Percentiles rank a stretch among this genome's conserved stretches.
Evolutionary conservation across 2,113 vertebrate genomes (phyloP).

Genomic region (Rhinogobius similis): DNA sequence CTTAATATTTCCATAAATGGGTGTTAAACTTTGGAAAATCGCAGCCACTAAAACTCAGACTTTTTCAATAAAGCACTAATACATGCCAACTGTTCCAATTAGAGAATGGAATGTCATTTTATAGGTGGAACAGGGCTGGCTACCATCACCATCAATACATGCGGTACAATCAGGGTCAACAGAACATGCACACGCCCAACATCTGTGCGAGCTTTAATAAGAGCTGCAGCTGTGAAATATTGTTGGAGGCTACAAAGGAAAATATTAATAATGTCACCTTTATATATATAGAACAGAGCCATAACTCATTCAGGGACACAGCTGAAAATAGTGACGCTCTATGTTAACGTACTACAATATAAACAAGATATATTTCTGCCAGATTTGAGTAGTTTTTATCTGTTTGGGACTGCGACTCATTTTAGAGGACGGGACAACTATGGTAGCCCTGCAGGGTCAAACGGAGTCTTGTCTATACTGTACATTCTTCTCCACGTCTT

Average conservation of each 20-base stretch:
- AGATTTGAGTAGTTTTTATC: neutral
- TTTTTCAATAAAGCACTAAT: slow-evolving; percentile 30
- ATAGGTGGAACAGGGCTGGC: slow-evolving; percentile 52
- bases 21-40: slow-evolving; percentile 54
- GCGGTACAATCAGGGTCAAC: slow-evolving; percentile 24
- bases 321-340: too few relatives aligned
- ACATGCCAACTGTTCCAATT: slow-evolving; percentile 53
- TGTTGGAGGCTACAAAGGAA: neutral
- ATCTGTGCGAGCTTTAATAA: slow-evolving; percentile 18
- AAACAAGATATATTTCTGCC: too few relatives aligned
- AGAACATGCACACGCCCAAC: slow-evolving; percentile 19
- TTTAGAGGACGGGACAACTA: neutral
- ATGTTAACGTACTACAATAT: too few relatives aligned
- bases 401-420: neutral
- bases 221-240: neutral
- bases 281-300: too few relatives aligned
- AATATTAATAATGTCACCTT: slow-evolving; percentile 9
- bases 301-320: too few relatives aligned
- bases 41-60: slow-evolving; percentile 12
- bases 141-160: slow-evolving; percentile 21
- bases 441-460: too few relatives aligned
- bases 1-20: slow-evolving; percentile 37
- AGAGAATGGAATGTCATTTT: slow-evolving; percentile 51
- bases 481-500: too few relatives aligned
- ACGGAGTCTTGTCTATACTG: too few relatives aligned